A percentile compares a stretch with the other conserved stretches of the same genome.
These are phyloP conservation scores for Pygoscelis adeliae DNA, from an alignment of 2,113 vertebrate species.

Conservation along the genomic window DNA sequence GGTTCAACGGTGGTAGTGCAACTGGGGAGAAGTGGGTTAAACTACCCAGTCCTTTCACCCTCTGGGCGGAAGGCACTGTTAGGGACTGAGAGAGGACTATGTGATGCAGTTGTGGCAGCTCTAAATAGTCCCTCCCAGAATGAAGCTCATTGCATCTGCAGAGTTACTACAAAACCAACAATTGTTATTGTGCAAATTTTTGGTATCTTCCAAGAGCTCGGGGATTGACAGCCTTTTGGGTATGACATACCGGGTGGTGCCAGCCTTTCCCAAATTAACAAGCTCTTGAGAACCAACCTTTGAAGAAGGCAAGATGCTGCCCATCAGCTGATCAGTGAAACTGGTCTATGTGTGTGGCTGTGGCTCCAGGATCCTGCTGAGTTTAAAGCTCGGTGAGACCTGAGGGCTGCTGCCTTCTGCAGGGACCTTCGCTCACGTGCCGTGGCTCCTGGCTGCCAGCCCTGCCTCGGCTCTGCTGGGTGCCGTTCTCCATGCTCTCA, in stretches of 20 bases:
- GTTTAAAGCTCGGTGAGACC: accelerated
- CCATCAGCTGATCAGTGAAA: background rate
- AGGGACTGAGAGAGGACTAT: background rate
- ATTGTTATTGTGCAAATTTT: background rate
- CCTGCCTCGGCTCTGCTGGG: background rate
- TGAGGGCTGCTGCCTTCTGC: background rate
- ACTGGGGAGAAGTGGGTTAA: background rate
- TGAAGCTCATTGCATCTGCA: background rate
- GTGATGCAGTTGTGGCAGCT: background rate
- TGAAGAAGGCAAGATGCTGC: background rate
- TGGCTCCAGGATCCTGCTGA: background rate
- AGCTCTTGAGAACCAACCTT: background rate
- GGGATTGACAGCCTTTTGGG: background rate
- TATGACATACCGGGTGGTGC: background rate
- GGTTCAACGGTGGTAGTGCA: accelerated
- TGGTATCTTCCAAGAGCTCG: background rate
- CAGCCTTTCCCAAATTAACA: background rate
- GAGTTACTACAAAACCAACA: background rate
- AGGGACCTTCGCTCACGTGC: background rate
- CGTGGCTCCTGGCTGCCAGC: background rate
- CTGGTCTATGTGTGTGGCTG: accelerated
- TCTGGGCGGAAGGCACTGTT: accelerated
- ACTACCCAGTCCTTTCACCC: background rate
- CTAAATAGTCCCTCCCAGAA: background rate
- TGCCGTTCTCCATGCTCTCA: accelerated